Evolutionary conservation across 1,140 invertebrate genomes (phyloP).

Genomic region (Epicauta chinensis): DNA sequence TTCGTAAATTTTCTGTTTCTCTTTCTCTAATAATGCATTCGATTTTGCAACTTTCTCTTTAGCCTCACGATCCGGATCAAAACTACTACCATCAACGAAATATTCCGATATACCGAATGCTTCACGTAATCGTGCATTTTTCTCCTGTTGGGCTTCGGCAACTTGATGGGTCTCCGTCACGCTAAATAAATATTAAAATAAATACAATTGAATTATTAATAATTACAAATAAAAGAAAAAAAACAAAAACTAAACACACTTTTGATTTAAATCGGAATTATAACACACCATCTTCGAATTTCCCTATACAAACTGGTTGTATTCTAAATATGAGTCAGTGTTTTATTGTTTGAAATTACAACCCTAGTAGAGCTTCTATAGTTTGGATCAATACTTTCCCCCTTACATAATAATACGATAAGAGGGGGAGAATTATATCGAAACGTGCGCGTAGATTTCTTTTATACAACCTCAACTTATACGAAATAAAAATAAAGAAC

Average conservation of each 20-base stretch:
- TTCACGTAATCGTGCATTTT: slow-evolving; percentile 85
- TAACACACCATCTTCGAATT: slow-evolving; percentile 25
- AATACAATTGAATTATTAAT: no score
- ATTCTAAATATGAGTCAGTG: no score
- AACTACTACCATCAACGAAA: slow-evolving; percentile 89
- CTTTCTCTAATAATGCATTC: slow-evolving; percentile 49
- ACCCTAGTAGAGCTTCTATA: no score
- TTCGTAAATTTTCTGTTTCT: slow-evolving; percentile 47
- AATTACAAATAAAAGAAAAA: background rate
- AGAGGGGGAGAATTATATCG: no score
- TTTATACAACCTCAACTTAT: no score
- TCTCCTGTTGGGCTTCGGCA: slow-evolving; percentile 93
- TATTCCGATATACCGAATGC: slow-evolving; percentile 92
- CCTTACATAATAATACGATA: background rate
- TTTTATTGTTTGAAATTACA: no score
- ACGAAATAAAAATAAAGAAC: no score
- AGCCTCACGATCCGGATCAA: slow-evolving; percentile 77
- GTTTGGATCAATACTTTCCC: background rate
- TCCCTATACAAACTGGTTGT: background rate
- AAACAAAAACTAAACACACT: slow-evolving; percentile 13
- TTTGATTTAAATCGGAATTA: slow-evolving; percentile 18
- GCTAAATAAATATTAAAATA: slow-evolving; percentile 50
- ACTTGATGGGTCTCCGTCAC: slow-evolving; percentile 92
- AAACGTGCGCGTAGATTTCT: no score
- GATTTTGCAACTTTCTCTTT: slow-evolving; percentile 65